Evolutionary conservation across 2,797 vertebrate species (phyloP), one percentile per base, ranked within the genome.

Genomic region (Falco columbarius): DNA sequence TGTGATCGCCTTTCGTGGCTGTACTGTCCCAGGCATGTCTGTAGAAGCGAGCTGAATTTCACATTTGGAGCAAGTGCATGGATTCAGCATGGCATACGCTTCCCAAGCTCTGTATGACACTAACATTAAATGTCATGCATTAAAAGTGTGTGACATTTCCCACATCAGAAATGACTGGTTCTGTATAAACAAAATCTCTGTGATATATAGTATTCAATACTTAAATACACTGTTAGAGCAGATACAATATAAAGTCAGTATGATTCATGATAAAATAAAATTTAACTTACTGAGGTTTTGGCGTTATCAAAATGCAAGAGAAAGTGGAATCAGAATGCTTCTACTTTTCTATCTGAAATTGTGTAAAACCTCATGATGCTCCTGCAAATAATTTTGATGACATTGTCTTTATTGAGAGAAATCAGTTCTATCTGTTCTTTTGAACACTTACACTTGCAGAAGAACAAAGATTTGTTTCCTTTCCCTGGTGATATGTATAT

Each of bases 221-320:
- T 77, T 65, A 49, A 77, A 83, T 85, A 73, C 44, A 65, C 44
- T 83, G 59, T 47, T 77, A 77, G 36, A 87, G 40, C 5, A 1
- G 40, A 42, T 71, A 81, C 36, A 77, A 54, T 80, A 68, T 54
- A 58, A 86, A 93, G 89, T 93, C 81, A 77, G 54, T 63, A 54
- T 93, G 95, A 94, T 95, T 91, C 81, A 94, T 81, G 91, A 61
- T 82, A 76, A 96, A 92, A 93, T 95, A 94, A 95, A 87, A 21
- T 70, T 47, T 93, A 94, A n/a, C 71, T 86, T 89, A 67, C 86
- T 51, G 94, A 93, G 72, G 81, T 91, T 95, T 93, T 75, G 65
- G 56, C 72, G 65, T 93, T 93, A 95, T 94, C 84, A 94, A 96
- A 95, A 94, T 92, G 66, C 81, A 76, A 77, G 27, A 34, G 36